Conservation (phyloP, 1,140 invertebrate genomes). For the Zaprionus vittiger region DNA sequence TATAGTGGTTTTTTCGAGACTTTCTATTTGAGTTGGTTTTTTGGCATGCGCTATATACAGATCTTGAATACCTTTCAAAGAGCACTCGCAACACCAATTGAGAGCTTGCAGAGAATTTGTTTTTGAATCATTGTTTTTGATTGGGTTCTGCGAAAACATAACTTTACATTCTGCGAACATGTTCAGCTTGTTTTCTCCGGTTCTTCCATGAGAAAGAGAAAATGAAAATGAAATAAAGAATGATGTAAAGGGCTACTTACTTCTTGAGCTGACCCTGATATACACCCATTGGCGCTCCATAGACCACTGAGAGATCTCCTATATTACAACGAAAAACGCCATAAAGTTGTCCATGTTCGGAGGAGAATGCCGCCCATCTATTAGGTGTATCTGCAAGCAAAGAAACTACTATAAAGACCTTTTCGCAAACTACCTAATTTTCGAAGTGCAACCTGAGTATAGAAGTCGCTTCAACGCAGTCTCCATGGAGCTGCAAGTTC, state of each 20-base stretch:
- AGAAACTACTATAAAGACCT: background rate
- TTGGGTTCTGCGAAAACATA: background rate
- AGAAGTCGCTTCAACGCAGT: background rate
- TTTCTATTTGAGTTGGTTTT: background rate
- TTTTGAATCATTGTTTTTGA: too few species aligned
- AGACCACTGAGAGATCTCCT: background rate
- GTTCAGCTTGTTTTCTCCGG: background rate
- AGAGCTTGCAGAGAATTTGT: background rate
- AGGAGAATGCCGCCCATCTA: too few species aligned
- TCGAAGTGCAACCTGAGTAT: background rate
- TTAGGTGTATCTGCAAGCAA: background rate
- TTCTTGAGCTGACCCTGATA: background rate
- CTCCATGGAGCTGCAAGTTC: background rate
- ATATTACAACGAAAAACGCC: conserved; percentile 3
- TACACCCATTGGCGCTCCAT: background rate
- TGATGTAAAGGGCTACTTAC: background rate
- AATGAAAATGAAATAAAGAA: background rate
- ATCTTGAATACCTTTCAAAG: background rate
- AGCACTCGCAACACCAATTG: conserved; percentile 8
- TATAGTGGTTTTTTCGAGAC: background rate
- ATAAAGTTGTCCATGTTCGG: background rate
- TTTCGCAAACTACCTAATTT: background rate
- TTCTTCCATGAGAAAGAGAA: background rate
- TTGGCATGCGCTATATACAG: background rate
- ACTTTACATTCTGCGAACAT: conserved; percentile 11